These are phyloP conservation scores for Chiloscyllium punctatum DNA, from an alignment of 2,797 vertebrate species.

Conservation along the genomic window DNA sequence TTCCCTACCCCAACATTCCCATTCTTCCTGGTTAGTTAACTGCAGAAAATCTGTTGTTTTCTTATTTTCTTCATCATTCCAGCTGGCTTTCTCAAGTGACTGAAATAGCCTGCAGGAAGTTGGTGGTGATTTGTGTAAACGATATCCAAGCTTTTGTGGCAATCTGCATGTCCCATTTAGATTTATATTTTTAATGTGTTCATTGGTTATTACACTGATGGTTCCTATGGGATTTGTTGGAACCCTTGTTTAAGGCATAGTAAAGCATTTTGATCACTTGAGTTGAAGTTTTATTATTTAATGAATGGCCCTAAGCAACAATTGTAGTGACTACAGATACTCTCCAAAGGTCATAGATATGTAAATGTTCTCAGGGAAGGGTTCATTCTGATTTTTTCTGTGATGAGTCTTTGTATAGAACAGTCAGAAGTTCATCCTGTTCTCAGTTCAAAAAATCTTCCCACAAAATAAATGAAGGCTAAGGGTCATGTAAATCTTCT, in stretches of 20 bases:
- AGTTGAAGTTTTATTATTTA: constrained; percentile 26
- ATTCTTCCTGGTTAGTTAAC: neutral
- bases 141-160: neutral
- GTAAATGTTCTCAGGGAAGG: constrained; percentile 34
- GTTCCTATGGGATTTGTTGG: constrained; percentile 12
- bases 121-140: neutral
- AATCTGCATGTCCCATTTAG: constrained; percentile 2
- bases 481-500: constrained; percentile 31
- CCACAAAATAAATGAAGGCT: constrained; percentile 27
- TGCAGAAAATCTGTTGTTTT: neutral
- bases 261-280: neutral
- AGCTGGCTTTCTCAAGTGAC: constrained; percentile 27
- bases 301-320: neutral
- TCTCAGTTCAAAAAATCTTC: constrained; percentile 36
- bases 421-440: constrained; percentile 33
- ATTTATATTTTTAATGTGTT: neutral
- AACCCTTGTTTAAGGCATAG: neutral
- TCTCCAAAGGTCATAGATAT: constrained; percentile 11
- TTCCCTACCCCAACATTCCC: no score
- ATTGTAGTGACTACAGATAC: neutral
- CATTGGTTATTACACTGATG: neutral
- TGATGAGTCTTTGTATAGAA: constrained; percentile 5
- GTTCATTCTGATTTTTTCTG: neutral
- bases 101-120: constrained; percentile 10
- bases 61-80: neutral